These are phyloP conservation scores for Lasioglossum baleicum DNA, from an alignment of 1,140 invertebrate species.

Conservation along the genomic window DNA sequence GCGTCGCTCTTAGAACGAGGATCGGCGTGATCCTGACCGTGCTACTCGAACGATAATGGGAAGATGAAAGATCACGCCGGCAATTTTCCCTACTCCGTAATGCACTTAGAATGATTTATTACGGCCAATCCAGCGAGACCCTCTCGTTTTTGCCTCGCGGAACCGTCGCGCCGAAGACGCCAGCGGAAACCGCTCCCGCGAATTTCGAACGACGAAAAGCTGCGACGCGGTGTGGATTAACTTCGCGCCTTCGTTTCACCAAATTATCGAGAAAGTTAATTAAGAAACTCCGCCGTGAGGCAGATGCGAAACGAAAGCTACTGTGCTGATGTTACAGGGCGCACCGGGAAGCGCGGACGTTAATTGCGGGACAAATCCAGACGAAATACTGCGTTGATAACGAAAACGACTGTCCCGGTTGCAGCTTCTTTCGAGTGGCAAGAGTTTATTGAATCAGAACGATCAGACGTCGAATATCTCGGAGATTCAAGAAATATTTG, in stretches of 20 bases:
- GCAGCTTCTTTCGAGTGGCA: too few species aligned
- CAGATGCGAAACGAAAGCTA: constrained; percentile 1
- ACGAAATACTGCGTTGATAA: too few species aligned
- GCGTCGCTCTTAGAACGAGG: background rate
- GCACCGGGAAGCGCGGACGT: background rate
- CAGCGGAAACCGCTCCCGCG: background rate
- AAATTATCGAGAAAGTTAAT: constrained; percentile 27
- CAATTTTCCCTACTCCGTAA: constrained; percentile 34
- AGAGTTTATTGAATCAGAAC: too few species aligned
- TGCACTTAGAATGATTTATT: constrained; percentile 20
- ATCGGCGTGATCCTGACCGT: constrained; percentile 40
- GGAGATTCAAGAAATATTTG: too few species aligned
- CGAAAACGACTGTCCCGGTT: too few species aligned
- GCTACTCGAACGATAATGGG: constrained; percentile 37
- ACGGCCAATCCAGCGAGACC: background rate
- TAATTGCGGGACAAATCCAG: too few species aligned
- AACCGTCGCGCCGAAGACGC: background rate
- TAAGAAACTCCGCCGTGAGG: background rate
- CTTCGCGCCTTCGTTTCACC: background rate
- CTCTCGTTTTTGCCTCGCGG: background rate
- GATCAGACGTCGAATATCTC: too few species aligned
- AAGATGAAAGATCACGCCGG: constrained; percentile 42
- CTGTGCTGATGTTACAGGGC: background rate
- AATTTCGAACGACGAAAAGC: background rate
- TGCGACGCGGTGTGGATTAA: background rate